Conservation (phyloP, 2,888 invertebrate genomes). For the Aelia acuminata region DNA sequence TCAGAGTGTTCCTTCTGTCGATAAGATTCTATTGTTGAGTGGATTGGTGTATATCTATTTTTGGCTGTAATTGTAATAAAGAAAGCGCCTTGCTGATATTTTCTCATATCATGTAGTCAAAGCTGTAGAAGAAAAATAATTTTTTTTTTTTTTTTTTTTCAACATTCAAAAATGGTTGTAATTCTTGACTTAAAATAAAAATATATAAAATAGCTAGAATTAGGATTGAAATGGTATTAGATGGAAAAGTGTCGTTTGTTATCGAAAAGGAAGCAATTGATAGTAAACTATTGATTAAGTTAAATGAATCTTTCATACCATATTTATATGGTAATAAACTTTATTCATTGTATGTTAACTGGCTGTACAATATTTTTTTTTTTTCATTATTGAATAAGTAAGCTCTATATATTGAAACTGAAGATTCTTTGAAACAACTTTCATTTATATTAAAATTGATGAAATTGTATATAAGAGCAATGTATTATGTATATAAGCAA, state of each 20-base stretch:
- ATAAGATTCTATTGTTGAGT: constrained; percentile 33
- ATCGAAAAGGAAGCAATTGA: background rate
- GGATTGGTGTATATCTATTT: constrained; percentile 56
- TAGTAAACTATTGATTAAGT: background rate
- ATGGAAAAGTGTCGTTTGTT: background rate
- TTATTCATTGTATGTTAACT: background rate
- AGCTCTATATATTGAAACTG: background rate
- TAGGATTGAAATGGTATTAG: background rate
- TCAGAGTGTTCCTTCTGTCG: constrained; percentile 54
- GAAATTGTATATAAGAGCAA: background rate
- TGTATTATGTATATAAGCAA: background rate
- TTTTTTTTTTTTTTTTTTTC: constrained; percentile 45
- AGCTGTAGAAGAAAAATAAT: constrained; percentile 19
- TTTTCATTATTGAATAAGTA: background rate
- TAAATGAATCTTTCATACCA: constrained; percentile 13
- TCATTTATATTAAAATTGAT: background rate
- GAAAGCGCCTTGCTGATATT: constrained; percentile 63
- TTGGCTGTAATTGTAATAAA: constrained; percentile 55
- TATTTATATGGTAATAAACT: constrained; percentile 15
- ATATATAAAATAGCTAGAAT: constrained; percentile 1
- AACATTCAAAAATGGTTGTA: constrained; percentile 57
- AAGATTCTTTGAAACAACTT: background rate
- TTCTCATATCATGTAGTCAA: constrained; percentile 63
- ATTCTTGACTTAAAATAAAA: background rate
- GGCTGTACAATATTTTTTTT: background rate